phyloP scores from a whole-genome alignment of 2,797 vertebrate genomes.

The Hippopotamyrus pictus region DNA sequence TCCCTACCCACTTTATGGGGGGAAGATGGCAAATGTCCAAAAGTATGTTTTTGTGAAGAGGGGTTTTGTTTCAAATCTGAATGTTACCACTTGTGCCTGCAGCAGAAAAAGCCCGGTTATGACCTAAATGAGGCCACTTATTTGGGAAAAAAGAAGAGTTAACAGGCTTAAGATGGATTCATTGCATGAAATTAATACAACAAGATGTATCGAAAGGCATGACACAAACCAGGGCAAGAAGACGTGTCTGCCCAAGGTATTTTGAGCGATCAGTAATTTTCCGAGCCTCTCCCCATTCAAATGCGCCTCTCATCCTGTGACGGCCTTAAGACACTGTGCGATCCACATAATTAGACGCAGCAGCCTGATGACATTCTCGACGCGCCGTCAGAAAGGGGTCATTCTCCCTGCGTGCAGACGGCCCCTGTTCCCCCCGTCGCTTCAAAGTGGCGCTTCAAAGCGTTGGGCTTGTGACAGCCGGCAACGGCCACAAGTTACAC shows the following conservation, averaged over 20 bases:
- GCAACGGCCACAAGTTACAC: conserved; percentile 87
- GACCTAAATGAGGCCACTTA: conserved; percentile 60
- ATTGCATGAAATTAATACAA: conserved; percentile 84
- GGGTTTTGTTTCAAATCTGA: conserved; percentile 72
- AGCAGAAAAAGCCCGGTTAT: conserved; percentile 77
- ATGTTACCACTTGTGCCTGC: conserved; percentile 73
- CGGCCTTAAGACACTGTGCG: conserved; percentile 94
- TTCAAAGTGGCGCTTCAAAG: conserved; percentile 96
- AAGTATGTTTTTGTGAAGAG: conserved; percentile 73
- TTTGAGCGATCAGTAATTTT: conserved; percentile 93
- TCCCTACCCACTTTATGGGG: conserved; percentile 72
- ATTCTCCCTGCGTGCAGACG: conserved; percentile 83
- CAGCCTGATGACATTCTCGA: conserved; percentile 87
- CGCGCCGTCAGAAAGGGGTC: conserved; percentile 94
- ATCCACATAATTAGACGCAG: conserved; percentile 96
- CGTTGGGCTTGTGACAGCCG: conserved; percentile 79
- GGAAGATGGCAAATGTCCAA: conserved; percentile 71
- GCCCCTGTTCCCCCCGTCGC: conserved; percentile 91
- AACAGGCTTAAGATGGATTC: conserved; percentile 74
- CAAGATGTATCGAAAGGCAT: conserved; percentile 76
- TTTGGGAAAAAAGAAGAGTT: conserved; percentile 52
- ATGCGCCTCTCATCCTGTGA: conserved; percentile 97
- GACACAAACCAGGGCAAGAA: conserved; percentile 63
- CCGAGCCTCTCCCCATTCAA: conserved; percentile 88
- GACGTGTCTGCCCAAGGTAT: conserved; percentile 82